phyloP scores from a whole-genome alignment of 2,888 invertebrate species.

The Chrysolina haemoptera region DNA sequence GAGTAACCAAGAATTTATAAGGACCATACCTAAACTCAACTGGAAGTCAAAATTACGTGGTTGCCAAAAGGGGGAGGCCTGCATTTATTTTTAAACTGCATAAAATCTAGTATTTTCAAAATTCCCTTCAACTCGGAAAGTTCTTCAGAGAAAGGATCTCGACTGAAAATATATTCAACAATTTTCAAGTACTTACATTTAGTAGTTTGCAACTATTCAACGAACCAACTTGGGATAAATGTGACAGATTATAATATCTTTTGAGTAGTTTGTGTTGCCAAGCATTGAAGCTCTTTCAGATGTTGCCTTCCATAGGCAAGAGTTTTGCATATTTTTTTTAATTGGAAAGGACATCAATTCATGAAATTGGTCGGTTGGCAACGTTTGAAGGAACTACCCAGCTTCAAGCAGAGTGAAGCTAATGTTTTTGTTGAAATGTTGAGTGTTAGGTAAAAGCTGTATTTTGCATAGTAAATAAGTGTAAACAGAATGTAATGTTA shows the following conservation, averaged over 20 bases:
- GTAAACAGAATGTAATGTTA: not conserved
- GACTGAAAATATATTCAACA: not conserved
- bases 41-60: not conserved
- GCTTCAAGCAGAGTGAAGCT: not conserved
- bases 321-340: too few species aligned
- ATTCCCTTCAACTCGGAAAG: not conserved
- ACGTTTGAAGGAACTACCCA: not conserved
- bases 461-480: not conserved
- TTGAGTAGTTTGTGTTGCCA: not conserved
- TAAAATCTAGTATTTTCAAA: not conserved
- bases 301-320: not conserved
- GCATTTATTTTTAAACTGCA: not conserved
- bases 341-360: too few species aligned
- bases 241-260: not conserved
- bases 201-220: not conserved
- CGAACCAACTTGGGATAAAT: not conserved
- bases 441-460: not conserved
- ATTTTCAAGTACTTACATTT: conserved; percentile 31
- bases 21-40: too few species aligned
- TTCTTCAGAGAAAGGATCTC: not conserved
- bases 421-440: not conserved
- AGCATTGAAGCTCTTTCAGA: not conserved
- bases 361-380: not conserved
- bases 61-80: too few species aligned
- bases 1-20: too few species aligned